Evolutionary conservation across 1,140 invertebrate genomes (phyloP), one percentile per base, ranked within the genome.

Genomic region (Calycopis cecrops): DNA sequence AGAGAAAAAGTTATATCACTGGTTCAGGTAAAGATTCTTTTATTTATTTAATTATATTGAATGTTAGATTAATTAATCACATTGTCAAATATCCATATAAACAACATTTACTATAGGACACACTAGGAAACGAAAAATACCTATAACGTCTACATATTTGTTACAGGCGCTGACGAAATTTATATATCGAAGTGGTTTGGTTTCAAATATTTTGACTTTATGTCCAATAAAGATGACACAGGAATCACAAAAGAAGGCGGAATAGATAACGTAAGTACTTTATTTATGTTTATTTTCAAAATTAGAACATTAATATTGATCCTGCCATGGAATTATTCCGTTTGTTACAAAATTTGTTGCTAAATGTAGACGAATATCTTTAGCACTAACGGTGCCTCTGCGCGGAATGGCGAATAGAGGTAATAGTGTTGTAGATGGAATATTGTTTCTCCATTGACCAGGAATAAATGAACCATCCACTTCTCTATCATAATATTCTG

Each of bases 391-490:
- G 14, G 9, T 35, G 9, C 48, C 28, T 34, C 48, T 49, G 28
- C 48, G 48, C 28, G 48, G 48, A 34, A 49, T 34, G n/a, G 28
- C 28, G 11, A 28, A 35, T 33, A 49, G 17, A 28, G 48, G 18
- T 35, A 50, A 16, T 35, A 49, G 55, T 49, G 48, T 14, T 49
- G 28, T 35, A 49, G 3, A 35, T 34, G 28, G n/a, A 49, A 34
- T 49, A 35, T 49, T 35, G 28, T 49, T 49, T 49, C 48, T 49
- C 48, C 48, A n/a, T n/a, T n/a, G n/a, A n/a, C n/a, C n/a, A n/a
- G n/a, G n/a, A n/a, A n/a, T n/a, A n/a, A n/a, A n/a, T n/a, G n/a
- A n/a, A n/a, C n/a, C n/a, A n/a, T n/a, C n/a, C n/a, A n/a, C n/a
- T n/a, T n/a, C n/a, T n/a, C n/a, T n/a, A n/a, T n/a, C n/a, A n/a